Evolutionary conservation across 2,797 vertebrate genomes (phyloP).

Genomic region (Gallirallus australis): DNA sequence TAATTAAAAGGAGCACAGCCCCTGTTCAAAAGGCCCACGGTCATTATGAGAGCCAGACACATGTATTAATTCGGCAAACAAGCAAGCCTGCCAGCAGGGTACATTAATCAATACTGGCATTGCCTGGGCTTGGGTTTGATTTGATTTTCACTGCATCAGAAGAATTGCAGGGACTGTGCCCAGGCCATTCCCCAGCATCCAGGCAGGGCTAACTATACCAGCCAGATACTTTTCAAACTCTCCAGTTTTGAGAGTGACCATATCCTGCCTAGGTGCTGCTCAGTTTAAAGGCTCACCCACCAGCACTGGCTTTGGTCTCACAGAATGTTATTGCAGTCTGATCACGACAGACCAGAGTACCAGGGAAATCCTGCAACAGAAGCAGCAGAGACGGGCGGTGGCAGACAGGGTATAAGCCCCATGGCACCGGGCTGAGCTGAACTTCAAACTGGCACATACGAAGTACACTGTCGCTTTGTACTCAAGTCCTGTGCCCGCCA

Average conservation of each 20-base stretch:
- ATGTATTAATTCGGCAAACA: constrained; percentile 7
- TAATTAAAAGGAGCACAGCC: constrained; percentile 48
- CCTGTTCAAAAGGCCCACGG: neutral
- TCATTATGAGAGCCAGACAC: neutral
- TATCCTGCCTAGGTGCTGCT: neutral
- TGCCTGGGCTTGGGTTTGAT: constrained; percentile 18
- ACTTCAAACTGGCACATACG: neutral
- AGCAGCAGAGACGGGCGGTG: neutral
- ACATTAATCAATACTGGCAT: constrained; percentile 37
- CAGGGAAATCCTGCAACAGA: neutral
- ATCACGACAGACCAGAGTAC: neutral
- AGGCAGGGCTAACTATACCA: neutral
- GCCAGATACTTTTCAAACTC: constrained; percentile 7
- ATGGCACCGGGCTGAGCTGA: neutral
- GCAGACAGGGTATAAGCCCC: neutral
- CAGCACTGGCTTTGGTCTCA: neutral
- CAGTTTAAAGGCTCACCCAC: neutral
- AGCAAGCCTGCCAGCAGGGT: constrained; percentile 14
- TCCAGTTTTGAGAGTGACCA: neutral
- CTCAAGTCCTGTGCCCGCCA: neutral
- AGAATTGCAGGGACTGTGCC: neutral
- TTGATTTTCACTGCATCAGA: constrained; percentile 27
- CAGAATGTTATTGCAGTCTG: neutral
- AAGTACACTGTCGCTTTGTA: neutral
- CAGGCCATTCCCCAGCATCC: neutral